Base-by-base conservation (phyloP, 2,888 invertebrate species). In the Rhingia rostrata region DNA sequence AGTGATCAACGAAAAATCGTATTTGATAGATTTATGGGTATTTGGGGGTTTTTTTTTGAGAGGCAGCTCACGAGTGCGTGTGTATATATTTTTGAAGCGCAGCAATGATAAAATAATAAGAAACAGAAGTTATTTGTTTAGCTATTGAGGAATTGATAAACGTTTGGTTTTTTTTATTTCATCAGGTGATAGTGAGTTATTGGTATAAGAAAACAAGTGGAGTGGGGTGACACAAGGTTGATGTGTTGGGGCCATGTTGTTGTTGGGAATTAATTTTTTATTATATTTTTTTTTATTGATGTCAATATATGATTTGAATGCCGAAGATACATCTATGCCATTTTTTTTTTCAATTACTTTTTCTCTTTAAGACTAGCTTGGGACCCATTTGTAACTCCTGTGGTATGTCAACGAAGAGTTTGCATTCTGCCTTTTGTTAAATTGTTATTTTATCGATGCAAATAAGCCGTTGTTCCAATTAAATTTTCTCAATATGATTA, bases 11-110 rank as follows among this genome's bases (percentile, higher is more conserved):
- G 51, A 74, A 64, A 64, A 69, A 75, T 22, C 22, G 51, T 60
- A 64, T 64, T 51, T 58, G 81, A 81, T 81, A 56, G 81, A 75
- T 81, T 81, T 81, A 81, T 75, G 70, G 61, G 35, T 63, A 32
- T 63, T 35, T 49, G 22, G 22, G 22, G 51, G 51, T 72, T 51
- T 51, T 35, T 56, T 49, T 32, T 39, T 41, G n/a, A 6, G 10
- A 33, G 12, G 45, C 12, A 6, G 9, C 9, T 43, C 30, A 53
- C 39, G 12, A 54, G 53, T 47, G 37, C 33, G 49, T 49, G 45
- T 43, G 70, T 12, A 14, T 22, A 22, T 22, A 41, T 30, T 22
- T 41, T 22, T 41, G 41, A 39, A 9, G 45, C 22, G 22, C 32
- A 69, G 37, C 6, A 70, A 37, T 56, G 64, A 56, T 54, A 4